Evolutionary conservation across 2,113 vertebrate genomes (phyloP).

Genomic region (Trematocara variabile): DNA sequence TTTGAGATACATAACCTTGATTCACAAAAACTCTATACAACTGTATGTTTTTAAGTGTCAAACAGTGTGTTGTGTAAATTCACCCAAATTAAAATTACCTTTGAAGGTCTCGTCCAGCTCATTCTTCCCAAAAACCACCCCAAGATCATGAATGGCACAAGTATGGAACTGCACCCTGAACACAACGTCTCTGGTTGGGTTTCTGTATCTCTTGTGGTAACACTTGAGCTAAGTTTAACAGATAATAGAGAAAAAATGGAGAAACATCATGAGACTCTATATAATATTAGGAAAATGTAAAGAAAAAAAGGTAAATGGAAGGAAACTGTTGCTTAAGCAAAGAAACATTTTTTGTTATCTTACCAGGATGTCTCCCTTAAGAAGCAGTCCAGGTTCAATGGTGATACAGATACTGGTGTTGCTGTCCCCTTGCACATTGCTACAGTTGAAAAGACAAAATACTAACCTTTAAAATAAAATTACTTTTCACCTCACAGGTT

Average conservation of each 20-base stretch:
- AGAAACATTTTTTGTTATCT: constrained; percentile 9
- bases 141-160: constrained; percentile 92
- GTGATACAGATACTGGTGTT: constrained; percentile 98
- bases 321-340: not conserved
- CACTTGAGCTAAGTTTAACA: constrained; percentile 83
- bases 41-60: not conserved
- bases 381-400: constrained; percentile 90
- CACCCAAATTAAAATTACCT: constrained; percentile 70
- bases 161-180: constrained; percentile 98
- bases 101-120: constrained; percentile 94
- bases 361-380: constrained; percentile 97
- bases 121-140: constrained; percentile 88
- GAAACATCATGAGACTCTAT: not conserved
- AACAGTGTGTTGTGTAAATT: not conserved
- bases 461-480: not conserved
- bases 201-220: constrained; percentile 92
- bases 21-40: not conserved
- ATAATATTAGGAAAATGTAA: not conserved
- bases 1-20: not conserved
- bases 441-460: constrained; percentile 35
- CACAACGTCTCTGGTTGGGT: constrained; percentile 85
- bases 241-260: not conserved
- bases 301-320: not conserved
- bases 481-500: not conserved
- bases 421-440: constrained; percentile 94